Base-by-base conservation (phyloP, 92 coral and sea anemone genomes). In the Zoanthus sociatus region DNA sequence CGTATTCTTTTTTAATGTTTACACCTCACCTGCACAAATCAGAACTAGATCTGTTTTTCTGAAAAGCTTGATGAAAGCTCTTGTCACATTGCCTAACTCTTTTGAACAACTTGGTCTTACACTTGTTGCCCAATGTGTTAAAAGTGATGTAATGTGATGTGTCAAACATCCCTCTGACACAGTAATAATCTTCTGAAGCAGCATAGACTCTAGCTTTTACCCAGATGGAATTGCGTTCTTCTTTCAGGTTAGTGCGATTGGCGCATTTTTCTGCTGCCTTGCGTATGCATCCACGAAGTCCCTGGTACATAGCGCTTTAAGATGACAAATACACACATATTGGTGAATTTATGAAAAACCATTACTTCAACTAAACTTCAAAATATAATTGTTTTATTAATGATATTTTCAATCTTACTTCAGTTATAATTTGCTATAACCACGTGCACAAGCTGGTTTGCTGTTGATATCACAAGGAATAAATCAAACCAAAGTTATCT, bases 111-210 rank as follows among this genome's bases (percentile, higher is more conserved):
- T 45, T 81, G 14, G 21, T 66, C 30, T 21, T 81, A 64, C 85
- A 81, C 7, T 50, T 7, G 18, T 20, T 58, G 6, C 21, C 9
- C 45, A 81, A 60, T 11, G 3, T 81, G 26, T 46, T 11, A 15
- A 51, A 14, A 21, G 85, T 81, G 47, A 81, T 50, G 60, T n/a
- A 81, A 67, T 58, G 51, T 11, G 61, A 18, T 11, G 75, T 20
- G 60, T 67, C 75, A 44, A 81, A 81, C 85, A 81, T 81, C 21
- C 85, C 85, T 21, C 66, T 66, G 37, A 14, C 21, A 54, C 85
- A 81, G 85, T 81, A 81, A 10, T 18, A 81, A 30, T 81, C 61
- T 10, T 81, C 75, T 64, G 75, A 37, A 58, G 17, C 85, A 11
- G 74, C 44, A 26, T n/a, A 81, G 8, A 15, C 42, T 15, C 76